Base-by-base conservation (phyloP, 1,140 invertebrate species). In the Galleria mellonella region DNA sequence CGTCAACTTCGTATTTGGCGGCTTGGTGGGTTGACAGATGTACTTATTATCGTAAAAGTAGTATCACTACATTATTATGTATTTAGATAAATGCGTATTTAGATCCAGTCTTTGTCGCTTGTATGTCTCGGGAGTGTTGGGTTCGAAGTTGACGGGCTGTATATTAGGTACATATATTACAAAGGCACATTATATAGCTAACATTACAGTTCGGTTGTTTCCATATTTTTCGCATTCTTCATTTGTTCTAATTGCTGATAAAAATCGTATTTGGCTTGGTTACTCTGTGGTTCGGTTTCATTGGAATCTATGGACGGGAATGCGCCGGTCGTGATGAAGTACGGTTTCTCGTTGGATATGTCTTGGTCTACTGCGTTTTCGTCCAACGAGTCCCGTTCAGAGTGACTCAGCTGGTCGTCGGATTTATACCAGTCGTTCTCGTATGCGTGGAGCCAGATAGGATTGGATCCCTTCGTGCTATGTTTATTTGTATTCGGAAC, bases 401-500 rank as follows among this genome's bases (percentile, higher is more conserved):
- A 95, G 45, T 87, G 76, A 42, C 79, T 83, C 13, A 78, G 47
- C 83, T 88, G 93, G 11, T 94, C 94, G 48, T 94, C 93, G 47
- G 91, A 92, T 83, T 97, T 97, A 72, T 95, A 97, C 95, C 96
- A 97, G 71, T 96, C 95, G 76, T 97, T 97, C 81, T 97, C 95
- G 68, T 97, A 97, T 5, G 95, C 94, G 62, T 96, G 94, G 79
- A 97, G 91, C 96, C 96, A 98, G 59, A 98, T 97, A 0, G 96
- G 96, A 88, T 98, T 98, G 6, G 94, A 96, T 27, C 96, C 96
- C 83, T 97, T 95, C 4, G 94, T 91, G 61, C 95, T 96, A 73
- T 97, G 96, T 71, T 96, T 96, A 77, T 97, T 98, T 1, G 96
- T 97, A 68, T 97, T 97, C 1, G 96, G 96, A 3, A 98, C 95